Conservation (phyloP, 2,888 invertebrate genomes). For the Dugesia japonica region DNA sequence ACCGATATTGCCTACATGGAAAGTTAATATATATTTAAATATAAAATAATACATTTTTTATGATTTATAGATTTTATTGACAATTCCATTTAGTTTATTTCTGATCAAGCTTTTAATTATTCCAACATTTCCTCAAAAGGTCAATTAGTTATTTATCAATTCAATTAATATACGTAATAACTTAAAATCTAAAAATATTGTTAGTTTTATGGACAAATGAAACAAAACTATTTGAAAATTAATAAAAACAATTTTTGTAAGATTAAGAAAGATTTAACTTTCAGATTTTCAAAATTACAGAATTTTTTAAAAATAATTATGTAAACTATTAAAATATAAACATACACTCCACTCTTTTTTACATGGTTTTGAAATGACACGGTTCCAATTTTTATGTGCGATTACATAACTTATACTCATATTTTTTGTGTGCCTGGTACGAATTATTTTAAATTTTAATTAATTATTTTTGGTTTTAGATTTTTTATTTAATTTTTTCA, state of each 20-base stretch:
- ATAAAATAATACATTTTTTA: not conserved
- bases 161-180: not conserved
- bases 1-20: not conserved
- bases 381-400: too few relatives aligned
- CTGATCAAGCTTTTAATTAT: not conserved
- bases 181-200: not conserved
- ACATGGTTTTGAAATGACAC: too few relatives aligned
- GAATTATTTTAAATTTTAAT: too few relatives aligned
- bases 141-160: not conserved
- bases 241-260: not conserved
- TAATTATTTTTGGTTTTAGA: too few relatives aligned
- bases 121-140: not conserved
- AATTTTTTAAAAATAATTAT: too few relatives aligned
- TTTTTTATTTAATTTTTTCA: too few relatives aligned
- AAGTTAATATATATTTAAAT: not conserved
- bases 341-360: too few relatives aligned
- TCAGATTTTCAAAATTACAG: too few relatives aligned
- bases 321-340: too few relatives aligned
- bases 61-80: not conserved
- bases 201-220: not conserved
- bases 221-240: not conserved
- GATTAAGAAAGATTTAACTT: not conserved
- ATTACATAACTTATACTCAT: too few relatives aligned
- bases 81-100: not conserved
- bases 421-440: too few relatives aligned